These are phyloP conservation scores for Coracopsis vasa DNA, from an alignment of 2,113 vertebrate genomes.

Conservation along the genomic window DNA sequence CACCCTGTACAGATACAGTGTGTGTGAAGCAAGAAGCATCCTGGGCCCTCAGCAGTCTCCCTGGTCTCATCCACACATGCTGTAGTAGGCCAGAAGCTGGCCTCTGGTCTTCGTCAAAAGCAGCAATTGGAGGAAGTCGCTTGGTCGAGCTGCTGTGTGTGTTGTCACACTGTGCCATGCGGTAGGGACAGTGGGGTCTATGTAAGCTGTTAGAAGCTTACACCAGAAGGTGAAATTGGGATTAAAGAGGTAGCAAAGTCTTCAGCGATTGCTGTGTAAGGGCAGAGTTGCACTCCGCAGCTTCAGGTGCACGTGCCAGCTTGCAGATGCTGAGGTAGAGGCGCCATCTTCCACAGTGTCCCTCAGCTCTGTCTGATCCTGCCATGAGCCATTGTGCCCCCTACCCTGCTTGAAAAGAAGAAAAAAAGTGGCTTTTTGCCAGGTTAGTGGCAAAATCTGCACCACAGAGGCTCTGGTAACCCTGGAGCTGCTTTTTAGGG, in stretches of 20 bases:
- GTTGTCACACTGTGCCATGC: fast-evolving
- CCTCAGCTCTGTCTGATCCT: background rate
- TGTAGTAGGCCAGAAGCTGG: background rate
- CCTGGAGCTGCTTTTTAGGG: background rate
- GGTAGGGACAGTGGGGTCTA: background rate
- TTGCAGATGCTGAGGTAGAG: background rate
- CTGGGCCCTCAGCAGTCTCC: background rate
- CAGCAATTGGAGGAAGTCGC: fast-evolving
- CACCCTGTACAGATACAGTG: fast-evolving
- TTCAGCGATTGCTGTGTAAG: background rate
- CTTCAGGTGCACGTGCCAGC: background rate
- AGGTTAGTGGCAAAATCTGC: background rate
- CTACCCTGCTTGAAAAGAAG: background rate
- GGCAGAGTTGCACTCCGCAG: fast-evolving
- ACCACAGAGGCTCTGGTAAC: background rate
- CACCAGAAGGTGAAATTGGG: background rate
- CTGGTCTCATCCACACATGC: fast-evolving
- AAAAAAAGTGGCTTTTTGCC: background rate
- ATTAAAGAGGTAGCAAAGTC: background rate
- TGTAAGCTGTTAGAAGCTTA: fast-evolving
- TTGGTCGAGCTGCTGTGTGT: fast-evolving
- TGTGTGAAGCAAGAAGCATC: background rate
- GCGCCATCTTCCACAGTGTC: fast-evolving
- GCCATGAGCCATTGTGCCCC: background rate
- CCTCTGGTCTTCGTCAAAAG: background rate